Conservation (phyloP, 1,140 invertebrate species). For the Zaprionus nigranus region DNA sequence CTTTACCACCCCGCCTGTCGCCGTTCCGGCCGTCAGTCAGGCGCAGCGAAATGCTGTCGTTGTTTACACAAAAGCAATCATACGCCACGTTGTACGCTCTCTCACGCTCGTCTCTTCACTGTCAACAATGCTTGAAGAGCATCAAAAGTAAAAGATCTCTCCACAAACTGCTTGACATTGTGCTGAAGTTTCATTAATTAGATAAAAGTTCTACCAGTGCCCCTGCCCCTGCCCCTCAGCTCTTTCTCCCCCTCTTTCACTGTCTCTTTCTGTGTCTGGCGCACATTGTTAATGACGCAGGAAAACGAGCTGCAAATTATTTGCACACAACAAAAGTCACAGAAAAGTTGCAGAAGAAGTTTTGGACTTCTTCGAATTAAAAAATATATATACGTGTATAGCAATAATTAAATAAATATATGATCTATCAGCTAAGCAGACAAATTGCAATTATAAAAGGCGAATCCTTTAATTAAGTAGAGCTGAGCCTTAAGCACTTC, state of each 20-base stretch:
- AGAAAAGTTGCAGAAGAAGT: slow-evolving; percentile 53
- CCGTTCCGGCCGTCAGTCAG: slow-evolving; percentile 10
- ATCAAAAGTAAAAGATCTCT: slow-evolving; percentile 55
- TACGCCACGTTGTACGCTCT: slow-evolving; percentile 69
- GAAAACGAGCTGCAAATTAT: slow-evolving; percentile 81
- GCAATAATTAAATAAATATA: slow-evolving; percentile 3
- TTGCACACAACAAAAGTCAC: slow-evolving; percentile 78
- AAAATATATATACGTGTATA: not conserved
- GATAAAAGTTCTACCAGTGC: slow-evolving; percentile 73
- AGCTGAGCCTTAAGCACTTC: slow-evolving; percentile 21
- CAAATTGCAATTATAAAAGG: slow-evolving; percentile 26
- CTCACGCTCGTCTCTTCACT: slow-evolving; percentile 64
- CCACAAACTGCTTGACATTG: slow-evolving; percentile 61
- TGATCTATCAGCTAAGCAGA: slow-evolving; percentile 10
- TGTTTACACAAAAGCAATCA: slow-evolving; percentile 84
- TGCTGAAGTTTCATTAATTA: slow-evolving; percentile 84
- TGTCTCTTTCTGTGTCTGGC: not conserved
- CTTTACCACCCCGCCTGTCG: not conserved
- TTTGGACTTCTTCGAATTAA: slow-evolving; percentile 25
- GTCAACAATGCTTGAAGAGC: slow-evolving; percentile 66
- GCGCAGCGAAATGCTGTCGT: slow-evolving; percentile 35
- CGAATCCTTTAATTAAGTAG: slow-evolving; percentile 24
- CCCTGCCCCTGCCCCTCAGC: not conserved
- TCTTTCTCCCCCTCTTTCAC: not conserved
- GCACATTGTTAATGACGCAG: slow-evolving; percentile 76